Conservation (phyloP, 1,140 invertebrate species). For the Drosophila obscura region DNA sequence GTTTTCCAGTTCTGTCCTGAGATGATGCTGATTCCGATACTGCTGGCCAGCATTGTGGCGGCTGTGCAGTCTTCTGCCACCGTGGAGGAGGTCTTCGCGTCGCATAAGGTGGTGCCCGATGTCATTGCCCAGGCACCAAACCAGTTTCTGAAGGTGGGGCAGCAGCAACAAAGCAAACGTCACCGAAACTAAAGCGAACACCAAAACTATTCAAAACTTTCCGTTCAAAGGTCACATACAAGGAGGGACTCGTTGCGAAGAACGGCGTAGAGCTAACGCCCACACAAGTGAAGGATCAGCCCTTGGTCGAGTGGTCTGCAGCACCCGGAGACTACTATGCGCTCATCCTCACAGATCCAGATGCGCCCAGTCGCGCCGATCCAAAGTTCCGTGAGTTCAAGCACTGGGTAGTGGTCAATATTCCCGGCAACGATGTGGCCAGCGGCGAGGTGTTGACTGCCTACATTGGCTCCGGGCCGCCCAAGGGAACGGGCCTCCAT, state of each 20-base stretch:
- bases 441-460: slow-evolving; percentile 91
- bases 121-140: slow-evolving; percentile 58
- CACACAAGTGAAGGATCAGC: slow-evolving; percentile 89
- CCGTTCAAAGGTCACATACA: slow-evolving; percentile 84
- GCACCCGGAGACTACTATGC: slow-evolving; percentile 88
- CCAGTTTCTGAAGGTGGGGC: slow-evolving; percentile 62
- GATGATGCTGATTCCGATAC: slow-evolving; percentile 40
- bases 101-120: slow-evolving; percentile 65
- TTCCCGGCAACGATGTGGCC: slow-evolving; percentile 90
- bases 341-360: slow-evolving; percentile 87
- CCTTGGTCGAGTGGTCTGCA: slow-evolving; percentile 87
- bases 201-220: slow-evolving; percentile 18
- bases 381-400: slow-evolving; percentile 94
- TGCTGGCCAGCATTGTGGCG: slow-evolving; percentile 31
- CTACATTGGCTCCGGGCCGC: slow-evolving; percentile 94
- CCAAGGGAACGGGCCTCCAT: slow-evolving; percentile 92
- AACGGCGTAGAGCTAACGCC: slow-evolving; percentile 88
- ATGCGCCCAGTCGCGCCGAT: slow-evolving; percentile 88
- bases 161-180: neutral
- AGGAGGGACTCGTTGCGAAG: slow-evolving; percentile 85
- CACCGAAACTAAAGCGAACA: slow-evolving; percentile 1
- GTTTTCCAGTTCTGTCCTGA: neutral
- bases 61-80: slow-evolving; percentile 24
- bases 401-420: slow-evolving; percentile 96
- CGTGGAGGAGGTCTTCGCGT: slow-evolving; percentile 43